Evolutionary conservation across 2,888 invertebrate genomes (phyloP).

Genomic region (Stictocephala bisonia): DNA sequence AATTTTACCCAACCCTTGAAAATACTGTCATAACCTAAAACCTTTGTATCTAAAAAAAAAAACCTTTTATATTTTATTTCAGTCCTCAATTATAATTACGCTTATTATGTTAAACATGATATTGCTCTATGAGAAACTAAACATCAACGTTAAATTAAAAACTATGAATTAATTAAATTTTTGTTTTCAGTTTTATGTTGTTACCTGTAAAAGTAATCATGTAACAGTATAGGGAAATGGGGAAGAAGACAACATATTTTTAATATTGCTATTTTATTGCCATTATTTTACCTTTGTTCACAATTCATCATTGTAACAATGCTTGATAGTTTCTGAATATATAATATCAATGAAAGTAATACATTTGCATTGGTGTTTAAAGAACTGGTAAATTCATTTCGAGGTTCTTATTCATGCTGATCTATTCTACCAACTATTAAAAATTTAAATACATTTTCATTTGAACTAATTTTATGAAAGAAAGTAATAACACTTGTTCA

Average conservation of each 20-base stretch:
- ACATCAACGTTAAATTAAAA: too few species aligned
- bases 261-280: conserved; percentile 59
- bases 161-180: too few species aligned
- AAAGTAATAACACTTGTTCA: neutral
- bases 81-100: too few species aligned
- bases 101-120: too few species aligned
- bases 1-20: too few species aligned
- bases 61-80: too few species aligned
- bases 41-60: too few species aligned
- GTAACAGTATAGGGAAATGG: neutral
- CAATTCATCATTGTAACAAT: conserved; percentile 38
- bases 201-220: neutral
- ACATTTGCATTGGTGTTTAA: conserved; percentile 33
- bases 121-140: too few species aligned
- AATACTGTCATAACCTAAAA: too few species aligned
- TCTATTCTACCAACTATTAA: conserved; percentile 30
- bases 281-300: conserved; percentile 53
- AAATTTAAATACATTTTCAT: conserved; percentile 12
- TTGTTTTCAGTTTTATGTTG: too few species aligned
- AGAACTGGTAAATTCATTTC: conserved; percentile 27
- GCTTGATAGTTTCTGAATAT: conserved; percentile 19
- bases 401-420: conserved; percentile 16
- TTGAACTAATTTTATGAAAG: neutral
- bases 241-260: conserved; percentile 47
- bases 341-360: conserved; percentile 23